Evolutionary conservation across 2,797 vertebrate genomes (phyloP).

Genomic region (Benthosema pterotum): DNA sequence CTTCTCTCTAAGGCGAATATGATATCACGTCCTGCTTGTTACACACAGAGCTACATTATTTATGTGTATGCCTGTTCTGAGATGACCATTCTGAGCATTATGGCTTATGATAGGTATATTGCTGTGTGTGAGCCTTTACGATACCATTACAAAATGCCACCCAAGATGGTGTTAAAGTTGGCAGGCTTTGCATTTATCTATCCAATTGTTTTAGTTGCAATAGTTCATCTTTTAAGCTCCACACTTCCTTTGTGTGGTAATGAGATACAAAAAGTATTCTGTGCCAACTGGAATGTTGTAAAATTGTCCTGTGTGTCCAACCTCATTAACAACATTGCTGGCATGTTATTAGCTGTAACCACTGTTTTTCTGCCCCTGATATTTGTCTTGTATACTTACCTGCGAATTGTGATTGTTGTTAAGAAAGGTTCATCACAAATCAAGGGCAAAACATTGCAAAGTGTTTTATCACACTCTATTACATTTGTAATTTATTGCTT

Average conservation of each 20-base stretch:
- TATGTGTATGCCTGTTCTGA: constrained; percentile 63
- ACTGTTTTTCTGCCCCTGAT: constrained; percentile 53
- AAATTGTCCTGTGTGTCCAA: constrained; percentile 56
- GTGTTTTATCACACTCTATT: constrained; percentile 59
- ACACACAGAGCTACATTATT: constrained; percentile 57
- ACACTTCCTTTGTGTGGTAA: constrained; percentile 65
- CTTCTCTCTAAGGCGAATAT: no score
- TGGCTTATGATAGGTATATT: constrained; percentile 63
- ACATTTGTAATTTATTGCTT: constrained; percentile 60
- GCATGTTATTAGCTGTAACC: constrained; percentile 37
- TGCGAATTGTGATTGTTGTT: constrained; percentile 47
- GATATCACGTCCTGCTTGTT: no score
- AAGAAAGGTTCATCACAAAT: constrained; percentile 44
- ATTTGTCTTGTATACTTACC: constrained; percentile 63
- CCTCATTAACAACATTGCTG: constrained; percentile 48
- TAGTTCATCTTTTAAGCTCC: constrained; percentile 36
- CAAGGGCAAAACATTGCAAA: constrained; percentile 54
- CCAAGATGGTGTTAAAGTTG: constrained; percentile 23
- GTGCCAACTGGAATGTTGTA: constrained; percentile 60
- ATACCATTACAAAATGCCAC: constrained; percentile 55
- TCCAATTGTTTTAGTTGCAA: constrained; percentile 35
- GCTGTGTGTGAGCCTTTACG: constrained; percentile 64
- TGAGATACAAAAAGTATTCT: constrained; percentile 55
- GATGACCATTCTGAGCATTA: constrained; percentile 54
- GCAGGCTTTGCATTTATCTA: constrained; percentile 33